Conservation (phyloP, 2,113 vertebrate genomes). For the Agapornis roseicollis region DNA sequence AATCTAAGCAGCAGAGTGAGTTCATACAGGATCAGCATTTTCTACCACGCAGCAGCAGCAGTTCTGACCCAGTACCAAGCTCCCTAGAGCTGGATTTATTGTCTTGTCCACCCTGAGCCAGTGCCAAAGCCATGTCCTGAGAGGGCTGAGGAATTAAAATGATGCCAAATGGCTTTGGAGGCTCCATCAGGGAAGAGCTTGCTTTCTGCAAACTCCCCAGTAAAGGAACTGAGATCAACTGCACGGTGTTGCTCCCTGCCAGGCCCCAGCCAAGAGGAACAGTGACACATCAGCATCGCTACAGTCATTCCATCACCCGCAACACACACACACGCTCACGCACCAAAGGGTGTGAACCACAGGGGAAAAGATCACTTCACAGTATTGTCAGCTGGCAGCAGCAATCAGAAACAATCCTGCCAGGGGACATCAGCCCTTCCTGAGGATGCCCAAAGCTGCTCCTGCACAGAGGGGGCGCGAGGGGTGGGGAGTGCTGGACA, state of each 20-base stretch:
- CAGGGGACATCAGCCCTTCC: background rate
- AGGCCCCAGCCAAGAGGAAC: background rate
- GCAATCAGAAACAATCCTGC: background rate
- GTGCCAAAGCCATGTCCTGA: slow-evolving; percentile 34
- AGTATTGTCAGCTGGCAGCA: background rate
- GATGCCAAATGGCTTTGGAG: background rate
- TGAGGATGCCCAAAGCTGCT: background rate
- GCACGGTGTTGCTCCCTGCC: background rate
- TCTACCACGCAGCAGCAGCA: background rate
- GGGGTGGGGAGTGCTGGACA: background rate
- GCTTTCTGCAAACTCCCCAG: background rate
- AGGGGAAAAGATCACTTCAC: background rate
- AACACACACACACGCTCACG: accelerated
- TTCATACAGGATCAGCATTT: slow-evolving; percentile 53
- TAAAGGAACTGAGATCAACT: accelerated
- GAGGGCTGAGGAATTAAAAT: slow-evolving; percentile 26
- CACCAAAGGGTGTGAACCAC: background rate
- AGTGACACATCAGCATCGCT: background rate
- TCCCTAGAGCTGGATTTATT: slow-evolving; percentile 52
- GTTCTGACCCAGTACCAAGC: slow-evolving; percentile 32
- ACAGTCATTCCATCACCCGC: background rate
- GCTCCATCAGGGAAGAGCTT: background rate
- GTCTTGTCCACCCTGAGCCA: slow-evolving; percentile 21
- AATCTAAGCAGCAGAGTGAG: slow-evolving; percentile 22
- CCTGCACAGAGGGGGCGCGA: accelerated